These are phyloP conservation scores for Periplaneta americana DNA, from an alignment of 1,140 invertebrate species.

Conservation along the genomic window DNA sequence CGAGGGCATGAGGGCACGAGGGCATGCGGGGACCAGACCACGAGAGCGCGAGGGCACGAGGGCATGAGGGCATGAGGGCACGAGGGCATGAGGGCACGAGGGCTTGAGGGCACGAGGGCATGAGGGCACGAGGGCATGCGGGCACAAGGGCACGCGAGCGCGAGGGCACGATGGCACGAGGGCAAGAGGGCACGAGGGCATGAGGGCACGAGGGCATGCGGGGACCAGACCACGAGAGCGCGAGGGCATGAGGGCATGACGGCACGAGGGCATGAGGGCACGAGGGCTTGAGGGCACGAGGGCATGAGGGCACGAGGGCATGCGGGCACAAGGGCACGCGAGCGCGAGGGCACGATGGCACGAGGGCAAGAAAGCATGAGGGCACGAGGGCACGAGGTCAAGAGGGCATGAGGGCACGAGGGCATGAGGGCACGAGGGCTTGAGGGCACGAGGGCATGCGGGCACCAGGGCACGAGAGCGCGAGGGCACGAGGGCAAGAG, in stretches of 20 bases:
- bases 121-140: background rate
- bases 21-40: background rate
- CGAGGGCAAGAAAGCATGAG: too few relatives aligned
- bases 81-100: background rate
- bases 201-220: background rate
- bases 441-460: too few relatives aligned
- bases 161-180: too few relatives aligned
- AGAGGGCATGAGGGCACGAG: background rate
- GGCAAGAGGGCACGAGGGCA: too few relatives aligned
- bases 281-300: too few relatives aligned
- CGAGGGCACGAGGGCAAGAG: too few relatives aligned
- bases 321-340: background rate
- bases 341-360: too few relatives aligned
- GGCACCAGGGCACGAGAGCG: too few relatives aligned
- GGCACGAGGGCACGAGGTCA: too few relatives aligned
- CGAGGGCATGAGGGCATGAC: background rate
- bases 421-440: background rate
- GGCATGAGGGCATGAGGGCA: background rate
- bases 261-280: too few relatives aligned
- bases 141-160: background rate
- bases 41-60: background rate
- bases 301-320: background rate
- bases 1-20: background rate
- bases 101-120: too few relatives aligned
- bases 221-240: background rate